Percentiles rank a stretch among this genome's conserved stretches.
phyloP scores from a whole-genome alignment of 2,888 invertebrate genomes.

The Heliconius erato region DNA sequence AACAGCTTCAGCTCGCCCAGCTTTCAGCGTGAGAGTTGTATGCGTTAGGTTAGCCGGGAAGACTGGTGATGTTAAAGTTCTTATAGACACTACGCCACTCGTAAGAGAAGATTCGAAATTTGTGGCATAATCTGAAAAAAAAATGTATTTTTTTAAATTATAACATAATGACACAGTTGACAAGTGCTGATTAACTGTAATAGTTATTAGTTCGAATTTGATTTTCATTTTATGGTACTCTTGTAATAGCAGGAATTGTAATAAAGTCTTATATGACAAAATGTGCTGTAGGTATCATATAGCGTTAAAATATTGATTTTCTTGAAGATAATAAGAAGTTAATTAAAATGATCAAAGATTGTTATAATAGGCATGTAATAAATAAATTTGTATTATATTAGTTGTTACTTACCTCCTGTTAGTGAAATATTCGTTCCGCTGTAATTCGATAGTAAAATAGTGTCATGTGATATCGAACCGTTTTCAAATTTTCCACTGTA shows the following conservation, averaged over 20 bases:
- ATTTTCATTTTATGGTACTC: too few species aligned
- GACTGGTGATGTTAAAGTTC: conserved; percentile 52
- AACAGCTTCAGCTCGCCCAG: conserved; percentile 63
- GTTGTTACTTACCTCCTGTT: conserved; percentile 66
- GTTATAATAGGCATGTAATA: neutral
- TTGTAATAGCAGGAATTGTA: too few species aligned
- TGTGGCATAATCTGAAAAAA: conserved; percentile 60
- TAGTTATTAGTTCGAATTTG: too few species aligned
- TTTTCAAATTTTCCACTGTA: conserved; percentile 65
- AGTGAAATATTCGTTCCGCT: conserved; percentile 60
- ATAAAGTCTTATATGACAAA: too few species aligned
- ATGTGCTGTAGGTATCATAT: too few species aligned
- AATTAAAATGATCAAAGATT: neutral
- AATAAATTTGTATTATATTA: neutral
- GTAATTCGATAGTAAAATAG: conserved; percentile 63
- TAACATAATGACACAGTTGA: too few species aligned
- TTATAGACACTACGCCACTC: conserved; percentile 60
- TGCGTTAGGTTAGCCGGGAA: conserved; percentile 59
- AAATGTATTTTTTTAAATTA: too few species aligned
- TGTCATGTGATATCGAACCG: conserved; percentile 65
- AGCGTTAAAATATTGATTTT: neutral
- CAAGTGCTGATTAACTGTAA: too few species aligned
- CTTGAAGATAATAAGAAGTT: neutral
- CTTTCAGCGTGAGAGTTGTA: conserved; percentile 65
- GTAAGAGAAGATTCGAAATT: conserved; percentile 60